These are phyloP conservation scores for Acanthurus tractus DNA, from an alignment of 2,797 vertebrate species.

Conservation along the genomic window DNA sequence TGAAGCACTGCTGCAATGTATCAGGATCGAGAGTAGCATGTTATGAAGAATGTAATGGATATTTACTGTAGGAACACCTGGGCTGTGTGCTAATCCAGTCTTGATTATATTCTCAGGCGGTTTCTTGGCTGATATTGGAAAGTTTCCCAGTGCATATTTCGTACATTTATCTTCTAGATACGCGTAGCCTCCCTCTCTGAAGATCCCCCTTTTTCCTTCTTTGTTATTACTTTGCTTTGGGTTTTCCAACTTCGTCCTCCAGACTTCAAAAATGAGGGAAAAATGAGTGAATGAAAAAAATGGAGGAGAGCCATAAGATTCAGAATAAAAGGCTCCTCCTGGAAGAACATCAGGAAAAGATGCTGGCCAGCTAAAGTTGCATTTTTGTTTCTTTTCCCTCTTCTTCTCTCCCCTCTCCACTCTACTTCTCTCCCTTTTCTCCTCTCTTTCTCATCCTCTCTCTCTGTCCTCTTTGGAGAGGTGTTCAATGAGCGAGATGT, in stretches of 20 bases:
- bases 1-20: not conserved
- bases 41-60: constrained; percentile 24
- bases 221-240: not conserved
- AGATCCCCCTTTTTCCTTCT: not conserved
- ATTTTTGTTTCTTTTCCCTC: not conserved
- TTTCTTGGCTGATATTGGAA: not conserved
- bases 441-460: not conserved
- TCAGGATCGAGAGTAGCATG: constrained; percentile 8
- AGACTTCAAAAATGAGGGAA: constrained; percentile 8
- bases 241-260: not conserved
- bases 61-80: constrained; percentile 37
- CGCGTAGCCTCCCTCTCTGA: not conserved
- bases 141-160: not conserved
- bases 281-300: not conserved
- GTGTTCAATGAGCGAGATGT: constrained; percentile 9
- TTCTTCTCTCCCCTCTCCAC: no score
- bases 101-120: constrained; percentile 28
- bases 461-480: not conserved
- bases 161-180: constrained; percentile 21
- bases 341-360: constrained; percentile 38
- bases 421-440: no score
- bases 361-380: constrained; percentile 22
- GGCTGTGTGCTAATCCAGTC: constrained; percentile 27
- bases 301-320: constrained; percentile 4
- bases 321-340: constrained; percentile 26